Base-by-base conservation (phyloP, 2,888 invertebrate species). In the Octodonta nipae region DNA sequence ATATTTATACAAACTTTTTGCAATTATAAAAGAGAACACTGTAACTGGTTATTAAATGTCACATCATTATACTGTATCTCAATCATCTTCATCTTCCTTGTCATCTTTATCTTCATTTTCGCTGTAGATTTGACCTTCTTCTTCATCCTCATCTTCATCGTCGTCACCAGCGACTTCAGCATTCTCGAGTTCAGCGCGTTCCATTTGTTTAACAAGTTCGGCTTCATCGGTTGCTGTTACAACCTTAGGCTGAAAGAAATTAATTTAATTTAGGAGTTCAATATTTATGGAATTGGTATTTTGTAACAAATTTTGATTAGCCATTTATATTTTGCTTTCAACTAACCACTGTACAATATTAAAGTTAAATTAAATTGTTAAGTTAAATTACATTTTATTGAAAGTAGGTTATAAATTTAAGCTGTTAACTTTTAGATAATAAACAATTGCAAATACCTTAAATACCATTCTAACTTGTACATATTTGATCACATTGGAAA, bases 201-300 rank as follows among this genome's bases (percentile, higher is more conserved):
- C 91, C 79, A 95, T 80, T 62, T 92, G 88, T 53, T 86, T 71
- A 31, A 86, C 84, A 48, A 95, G 66, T 60, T 96, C 96, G 2
- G 89, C 89, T 63, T 98, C 98, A 63, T 99, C 98, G 11, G 88
- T 81, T 33, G 96, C 96, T 1, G 98, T 96, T 15, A 98, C 95
- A 42, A 98, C 92, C 67, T 95, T 92, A 26, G 95, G 93, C 53
- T 52, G 8, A 35, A 44, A 41, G 30, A 11, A 14, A 38, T 12
- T 20, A 2, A 22, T n/a, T 3, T n/a, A n/a, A n/a, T n/a, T n/a
- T n/a, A n/a, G 20, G 13, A 27, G 13, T 30, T 29, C 3, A 26
- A 26, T 28, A 5, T 15, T 27, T 8, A 14, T 31, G 14, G 7
- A 8, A 4, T 12, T 24, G 6, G 14, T 15, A 26, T 13, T 12